Base-by-base conservation (phyloP, 2,888 invertebrate species). In the Rotaria macrura region DNA sequence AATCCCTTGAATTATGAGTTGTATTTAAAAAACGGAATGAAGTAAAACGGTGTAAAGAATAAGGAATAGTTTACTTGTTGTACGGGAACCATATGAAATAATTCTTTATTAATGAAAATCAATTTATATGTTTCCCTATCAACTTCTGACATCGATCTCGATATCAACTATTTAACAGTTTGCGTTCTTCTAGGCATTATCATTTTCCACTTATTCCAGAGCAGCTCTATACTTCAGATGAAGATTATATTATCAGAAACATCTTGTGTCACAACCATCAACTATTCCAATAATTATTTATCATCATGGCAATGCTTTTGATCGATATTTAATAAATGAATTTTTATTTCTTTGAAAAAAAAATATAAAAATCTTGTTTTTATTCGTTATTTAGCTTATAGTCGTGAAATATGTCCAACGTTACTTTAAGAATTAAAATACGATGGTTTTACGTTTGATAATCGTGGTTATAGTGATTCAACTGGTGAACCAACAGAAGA, bases 391-490 rank as follows among this genome's bases (percentile, higher is more conserved):
- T 54, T 74, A 34, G 55, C 47, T 84, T 47, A 29, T 49, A 55
- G 86, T 25, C 79, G 47, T 38, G 84, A 72, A 25, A 38, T 79
- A 17, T 86, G 86, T 57, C 38, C 25, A 52, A 84, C 55, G 54
- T 57, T 86, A 47, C 55, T 49, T n/a, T 5, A 43, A 47, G 43
- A 74, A 43, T 84, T 86, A 20, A 84, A 84, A 25, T 84, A 83
- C n/a, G 72, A 86, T 34, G 57, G 84, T 7, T 85, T 86, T 47
- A 84, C 84, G 20, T 84, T 86, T 54, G 86, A 86, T 85, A 84
- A 86, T 49, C 54, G 86, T 25, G 86, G 86, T 47, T 86, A 52
- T 83, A 84, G 86, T 34, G 86, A 86, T 54, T 86, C 86, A 25
- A 84, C 86, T 54, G 84, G 86, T 29, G 38, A 49, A 29, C 86